These are phyloP conservation scores for Atractosteus spatula DNA, from an alignment of 2,113 vertebrate species.

Conservation along the genomic window DNA sequence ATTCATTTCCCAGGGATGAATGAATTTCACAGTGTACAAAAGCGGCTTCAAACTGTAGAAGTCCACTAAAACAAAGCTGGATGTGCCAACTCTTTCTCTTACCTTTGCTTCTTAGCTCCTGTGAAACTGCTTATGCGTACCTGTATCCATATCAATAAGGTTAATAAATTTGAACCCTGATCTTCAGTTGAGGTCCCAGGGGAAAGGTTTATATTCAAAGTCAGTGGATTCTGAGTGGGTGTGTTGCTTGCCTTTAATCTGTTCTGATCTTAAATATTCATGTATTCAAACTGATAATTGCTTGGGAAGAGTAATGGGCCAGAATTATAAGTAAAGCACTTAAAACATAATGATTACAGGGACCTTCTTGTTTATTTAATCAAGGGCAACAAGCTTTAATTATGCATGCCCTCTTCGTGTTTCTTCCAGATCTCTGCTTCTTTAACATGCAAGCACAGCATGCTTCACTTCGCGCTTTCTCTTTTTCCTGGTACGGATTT, in stretches of 20 bases:
- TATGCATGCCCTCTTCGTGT: conserved; percentile 8
- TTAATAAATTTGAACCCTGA: conserved; percentile 2
- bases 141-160: neutral
- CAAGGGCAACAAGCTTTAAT: conserved; percentile 19
- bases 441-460: neutral
- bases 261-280: conserved; percentile 24
- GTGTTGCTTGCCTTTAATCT: conserved; percentile 16
- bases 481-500: neutral
- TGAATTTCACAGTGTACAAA: too few species aligned
- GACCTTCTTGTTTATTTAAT: conserved; percentile 29
- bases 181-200: too few species aligned
- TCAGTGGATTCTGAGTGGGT: conserved; percentile 4
- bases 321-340: conserved; percentile 27
- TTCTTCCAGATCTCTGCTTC: conserved; percentile 8
- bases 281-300: conserved; percentile 28
- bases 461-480: neutral
- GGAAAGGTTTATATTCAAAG: neutral
- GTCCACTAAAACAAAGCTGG: too few species aligned
- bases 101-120: too few species aligned
- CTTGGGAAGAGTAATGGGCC: conserved; percentile 14
- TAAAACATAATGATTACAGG: conserved; percentile 21
- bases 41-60: too few species aligned
- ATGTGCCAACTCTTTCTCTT: too few species aligned
- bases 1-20: too few species aligned
- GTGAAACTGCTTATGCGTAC: too few species aligned